Conservation (phyloP, 2,113 vertebrate species). For the Barbus barbus region DNA sequence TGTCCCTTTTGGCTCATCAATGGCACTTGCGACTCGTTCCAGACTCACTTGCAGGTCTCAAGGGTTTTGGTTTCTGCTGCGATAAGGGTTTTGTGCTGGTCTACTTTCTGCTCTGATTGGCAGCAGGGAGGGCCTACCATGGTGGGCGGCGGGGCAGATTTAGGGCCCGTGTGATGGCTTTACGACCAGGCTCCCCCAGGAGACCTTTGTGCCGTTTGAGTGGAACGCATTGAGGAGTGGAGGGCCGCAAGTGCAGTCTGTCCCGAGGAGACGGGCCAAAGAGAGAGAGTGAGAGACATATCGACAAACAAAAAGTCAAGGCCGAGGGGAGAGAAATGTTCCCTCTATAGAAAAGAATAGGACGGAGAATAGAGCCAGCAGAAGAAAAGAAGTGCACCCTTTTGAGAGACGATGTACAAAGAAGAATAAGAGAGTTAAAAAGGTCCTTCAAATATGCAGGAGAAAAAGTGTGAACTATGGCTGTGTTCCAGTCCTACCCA, state of each 20-base stretch:
- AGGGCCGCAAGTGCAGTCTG: conserved; percentile 49
- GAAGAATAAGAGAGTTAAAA: neutral
- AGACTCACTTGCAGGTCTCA: neutral
- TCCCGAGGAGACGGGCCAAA: conserved; percentile 22
- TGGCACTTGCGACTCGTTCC: neutral
- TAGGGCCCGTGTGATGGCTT: conserved; percentile 68
- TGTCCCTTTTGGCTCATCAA: neutral
- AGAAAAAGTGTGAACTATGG: neutral
- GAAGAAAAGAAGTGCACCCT: neutral
- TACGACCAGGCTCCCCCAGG: conserved; percentile 65
- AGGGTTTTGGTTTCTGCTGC: neutral
- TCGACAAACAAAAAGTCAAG: conserved; percentile 1
- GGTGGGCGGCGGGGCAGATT: conserved; percentile 62
- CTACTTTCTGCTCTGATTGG: conserved; percentile 32
- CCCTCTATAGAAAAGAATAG: no score
- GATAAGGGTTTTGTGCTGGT: conserved; percentile 23
- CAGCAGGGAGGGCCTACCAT: conserved; percentile 29
- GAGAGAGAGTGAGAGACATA: conserved; percentile 9
- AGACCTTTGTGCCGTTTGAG: conserved; percentile 70
- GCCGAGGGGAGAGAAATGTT: neutral
- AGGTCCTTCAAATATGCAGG: neutral
- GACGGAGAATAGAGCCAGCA: neutral
- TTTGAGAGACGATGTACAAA: neutral
- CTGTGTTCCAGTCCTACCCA: neutral
- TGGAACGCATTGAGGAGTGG: conserved; percentile 68